These are phyloP conservation scores for Agriotes lineatus DNA, from an alignment of 2,888 invertebrate genomes.

Conservation along the genomic window DNA sequence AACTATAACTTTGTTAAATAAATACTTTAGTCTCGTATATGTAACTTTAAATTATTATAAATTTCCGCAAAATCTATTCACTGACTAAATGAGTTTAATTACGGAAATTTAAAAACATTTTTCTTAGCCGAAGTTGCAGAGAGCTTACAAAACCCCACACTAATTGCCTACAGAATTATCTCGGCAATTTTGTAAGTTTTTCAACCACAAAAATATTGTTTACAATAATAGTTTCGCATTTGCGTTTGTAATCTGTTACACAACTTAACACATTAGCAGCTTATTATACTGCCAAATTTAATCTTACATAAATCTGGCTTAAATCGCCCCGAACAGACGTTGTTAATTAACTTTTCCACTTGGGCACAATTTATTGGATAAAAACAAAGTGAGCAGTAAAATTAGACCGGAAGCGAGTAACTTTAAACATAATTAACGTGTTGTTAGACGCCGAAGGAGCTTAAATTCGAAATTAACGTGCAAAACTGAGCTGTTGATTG, in stretches of 20 bases:
- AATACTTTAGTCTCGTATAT: too few species aligned
- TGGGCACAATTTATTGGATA: conserved; percentile 22
- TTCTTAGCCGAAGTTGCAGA: not conserved
- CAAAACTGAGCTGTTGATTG: conserved; percentile 20
- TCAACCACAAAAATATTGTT: conserved; percentile 7
- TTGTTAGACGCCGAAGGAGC: conserved; percentile 9
- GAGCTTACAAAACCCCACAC: not conserved
- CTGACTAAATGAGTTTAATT: too few species aligned
- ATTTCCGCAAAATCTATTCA: too few species aligned
- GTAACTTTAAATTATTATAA: too few species aligned
- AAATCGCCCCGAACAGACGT: not conserved
- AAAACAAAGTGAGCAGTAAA: conserved; percentile 17
- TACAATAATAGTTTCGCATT: not conserved
- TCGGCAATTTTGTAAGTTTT: not conserved
- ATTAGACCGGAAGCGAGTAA: conserved; percentile 22
- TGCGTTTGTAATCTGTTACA: not conserved
- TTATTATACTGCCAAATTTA: conserved; percentile 5
- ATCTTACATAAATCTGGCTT: conserved; percentile 14
- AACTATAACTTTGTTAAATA: too few species aligned
- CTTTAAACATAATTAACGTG: conserved; percentile 28
- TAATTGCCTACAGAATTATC: not conserved
- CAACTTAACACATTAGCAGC: conserved; percentile 1
- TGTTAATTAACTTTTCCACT: conserved; percentile 3
- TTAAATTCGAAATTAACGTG: conserved; percentile 21
- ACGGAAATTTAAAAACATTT: too few species aligned